Conservation (phyloP, 2,113 vertebrate genomes). For the Cygnus buccinator region DNA sequence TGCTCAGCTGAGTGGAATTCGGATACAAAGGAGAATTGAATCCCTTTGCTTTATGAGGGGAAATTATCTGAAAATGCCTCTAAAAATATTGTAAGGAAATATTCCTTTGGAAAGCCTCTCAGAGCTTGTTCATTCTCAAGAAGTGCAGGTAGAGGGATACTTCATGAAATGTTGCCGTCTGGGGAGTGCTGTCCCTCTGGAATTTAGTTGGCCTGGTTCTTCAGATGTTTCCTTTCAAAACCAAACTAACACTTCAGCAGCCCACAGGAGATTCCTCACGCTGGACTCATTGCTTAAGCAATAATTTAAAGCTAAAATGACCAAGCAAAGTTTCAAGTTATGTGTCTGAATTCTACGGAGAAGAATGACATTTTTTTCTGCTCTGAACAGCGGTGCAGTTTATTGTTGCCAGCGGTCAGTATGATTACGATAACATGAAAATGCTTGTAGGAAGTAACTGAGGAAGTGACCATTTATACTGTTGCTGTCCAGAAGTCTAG, state of each 20-base stretch:
- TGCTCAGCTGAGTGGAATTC: neutral
- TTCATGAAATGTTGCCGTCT: neutral
- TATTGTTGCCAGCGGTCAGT: neutral
- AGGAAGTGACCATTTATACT: slow-evolving; percentile 25
- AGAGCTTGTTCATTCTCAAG: neutral
- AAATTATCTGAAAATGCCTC: neutral
- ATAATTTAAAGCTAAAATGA: neutral
- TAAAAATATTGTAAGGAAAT: neutral
- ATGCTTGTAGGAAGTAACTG: slow-evolving; percentile 7
- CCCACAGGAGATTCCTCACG: neutral
- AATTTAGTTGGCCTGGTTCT: neutral
- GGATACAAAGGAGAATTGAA: neutral
- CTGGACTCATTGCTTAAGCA: neutral
- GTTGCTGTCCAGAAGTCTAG: neutral
- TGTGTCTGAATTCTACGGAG: neutral
- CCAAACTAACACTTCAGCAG: neutral
- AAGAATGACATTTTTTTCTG: neutral
- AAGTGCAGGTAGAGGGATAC: neutral
- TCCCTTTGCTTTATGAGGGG: neutral
- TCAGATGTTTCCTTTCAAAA: neutral
- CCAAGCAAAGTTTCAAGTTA: neutral
- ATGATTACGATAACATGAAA: neutral
- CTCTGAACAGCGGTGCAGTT: neutral
- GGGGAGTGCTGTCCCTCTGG: neutral
- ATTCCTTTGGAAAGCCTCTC: neutral